Percentiles rank a stretch among this genome's conserved stretches.
These are phyloP conservation scores for Heliconius himera DNA, from an alignment of 1,140 invertebrate species.

Conservation along the genomic window DNA sequence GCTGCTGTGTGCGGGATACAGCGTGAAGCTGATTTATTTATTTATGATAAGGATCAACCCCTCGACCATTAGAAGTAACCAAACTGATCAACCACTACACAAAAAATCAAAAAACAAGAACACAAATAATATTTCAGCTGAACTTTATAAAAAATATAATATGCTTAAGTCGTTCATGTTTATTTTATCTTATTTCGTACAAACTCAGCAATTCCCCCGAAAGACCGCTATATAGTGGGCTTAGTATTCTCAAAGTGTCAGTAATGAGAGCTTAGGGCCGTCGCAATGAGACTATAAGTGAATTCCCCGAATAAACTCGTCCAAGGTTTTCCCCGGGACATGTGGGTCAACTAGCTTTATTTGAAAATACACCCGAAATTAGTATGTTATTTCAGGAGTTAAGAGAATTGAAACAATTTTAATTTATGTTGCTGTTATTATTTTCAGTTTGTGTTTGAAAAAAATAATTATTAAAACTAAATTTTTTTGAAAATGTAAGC, in stretches of 20 bases:
- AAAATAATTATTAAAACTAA: no score
- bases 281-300: constrained; percentile 48
- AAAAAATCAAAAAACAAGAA: not conserved
- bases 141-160: not conserved
- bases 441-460: no score
- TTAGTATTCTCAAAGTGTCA: constrained; percentile 46
- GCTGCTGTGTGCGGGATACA: no score
- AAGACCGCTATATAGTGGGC: constrained; percentile 19
- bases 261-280: constrained; percentile 63
- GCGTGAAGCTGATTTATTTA: no score
- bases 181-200: not conserved
- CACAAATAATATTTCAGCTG: not conserved
- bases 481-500: no score
- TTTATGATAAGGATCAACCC: not conserved
- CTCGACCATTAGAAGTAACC: not conserved
- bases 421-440: no score
- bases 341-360: constrained; percentile 41
- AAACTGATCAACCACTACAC: not conserved
- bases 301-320: constrained; percentile 54
- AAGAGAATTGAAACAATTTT: not conserved
- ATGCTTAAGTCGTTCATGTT: not conserved
- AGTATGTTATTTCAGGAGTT: not conserved
- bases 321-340: constrained; percentile 41
- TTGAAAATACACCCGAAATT: not conserved
- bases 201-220: not conserved